Evolutionary conservation across 2,113 vertebrate genomes (phyloP), one percentile per base, ranked within the genome.

Genomic region (Passer domesticus): DNA sequence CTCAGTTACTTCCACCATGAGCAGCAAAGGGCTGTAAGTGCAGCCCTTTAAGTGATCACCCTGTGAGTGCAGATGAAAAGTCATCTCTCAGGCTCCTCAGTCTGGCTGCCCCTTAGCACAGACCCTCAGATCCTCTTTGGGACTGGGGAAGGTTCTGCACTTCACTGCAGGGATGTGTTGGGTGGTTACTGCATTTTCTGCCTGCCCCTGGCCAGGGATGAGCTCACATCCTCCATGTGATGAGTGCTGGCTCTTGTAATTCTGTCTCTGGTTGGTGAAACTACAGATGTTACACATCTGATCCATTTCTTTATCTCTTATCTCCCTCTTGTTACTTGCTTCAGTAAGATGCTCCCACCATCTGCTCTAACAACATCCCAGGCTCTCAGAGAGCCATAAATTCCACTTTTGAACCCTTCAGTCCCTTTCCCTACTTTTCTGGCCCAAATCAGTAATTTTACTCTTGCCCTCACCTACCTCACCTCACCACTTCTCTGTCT

Each of bases 241-340:
- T 41, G 47, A 30, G 16, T 88, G 83, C 24, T 85, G 46, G 41
- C 44, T 91, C 60, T 64, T 11, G 7, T 88, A 81, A 83, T 88
- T 87, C 91, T 43, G 2, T 88, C 82, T 30, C 60, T 83, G 23
- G 15, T n/a, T 87, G 39, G 31, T 77, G 37, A 31, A 79, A 63
- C 47, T 73, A 59, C 92, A 94, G 87, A 68, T 87, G 87, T 94
- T 92, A 39, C 58, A 80, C 0, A 1, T 89, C 83, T 75, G 70
- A 91, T 92, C 82, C 49, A 33, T 83, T 94, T 88, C 87, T 88
- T 90, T 79, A 83, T 92, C 91, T 96, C 92, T 90, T 79, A 83
- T 92, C 91, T 96, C 92, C 49, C 82, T 95, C 62, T 96, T 96
- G 73, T 10, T 88, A 18, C 86, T 88, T 92, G n/a, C 35, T 91